phyloP scores from a whole-genome alignment of 2,888 invertebrate genomes.

The Chrysina gloriosa region DNA sequence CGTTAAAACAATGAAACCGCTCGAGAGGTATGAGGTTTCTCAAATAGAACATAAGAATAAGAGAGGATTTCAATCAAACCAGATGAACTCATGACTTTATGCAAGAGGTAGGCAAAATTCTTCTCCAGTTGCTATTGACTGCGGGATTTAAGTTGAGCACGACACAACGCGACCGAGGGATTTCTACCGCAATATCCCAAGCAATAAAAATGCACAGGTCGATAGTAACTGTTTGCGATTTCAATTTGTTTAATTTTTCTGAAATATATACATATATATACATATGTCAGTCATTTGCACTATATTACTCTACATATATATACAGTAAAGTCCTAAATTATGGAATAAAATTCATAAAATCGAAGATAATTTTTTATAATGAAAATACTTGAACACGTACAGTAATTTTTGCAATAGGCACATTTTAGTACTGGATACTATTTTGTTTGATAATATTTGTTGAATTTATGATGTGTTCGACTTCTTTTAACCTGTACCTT shows the following conservation, averaged over 20 bases:
- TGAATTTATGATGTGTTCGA: too few relatives aligned
- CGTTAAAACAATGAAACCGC: constrained; percentile 64
- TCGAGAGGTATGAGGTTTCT: constrained; percentile 62
- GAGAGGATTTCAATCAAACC: constrained; percentile 67
- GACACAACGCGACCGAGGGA: constrained; percentile 27
- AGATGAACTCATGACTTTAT: constrained; percentile 68
- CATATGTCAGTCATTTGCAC: too few relatives aligned
- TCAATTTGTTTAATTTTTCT: constrained; percentile 26
- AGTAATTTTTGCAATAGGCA: too few relatives aligned
- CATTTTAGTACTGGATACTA: too few relatives aligned
- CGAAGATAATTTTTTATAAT: too few relatives aligned
- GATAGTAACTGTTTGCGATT: constrained; percentile 15
- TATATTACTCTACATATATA: too few relatives aligned
- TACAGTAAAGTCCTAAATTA: not conserved
- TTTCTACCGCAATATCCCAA: constrained; percentile 30
- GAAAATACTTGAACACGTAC: too few relatives aligned
- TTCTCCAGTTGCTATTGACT: constrained; percentile 50
- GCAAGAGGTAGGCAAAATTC: constrained; percentile 63
- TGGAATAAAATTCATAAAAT: too few relatives aligned
- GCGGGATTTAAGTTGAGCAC: constrained; percentile 40
- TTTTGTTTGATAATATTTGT: too few relatives aligned
- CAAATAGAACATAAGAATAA: constrained; percentile 65
- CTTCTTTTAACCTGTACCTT: too few relatives aligned
- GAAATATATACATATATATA: constrained; percentile 9
- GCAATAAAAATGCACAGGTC: constrained; percentile 24